These are phyloP conservation scores for Griposia aprilina DNA, from an alignment of 2,888 invertebrate species.

Conservation along the genomic window DNA sequence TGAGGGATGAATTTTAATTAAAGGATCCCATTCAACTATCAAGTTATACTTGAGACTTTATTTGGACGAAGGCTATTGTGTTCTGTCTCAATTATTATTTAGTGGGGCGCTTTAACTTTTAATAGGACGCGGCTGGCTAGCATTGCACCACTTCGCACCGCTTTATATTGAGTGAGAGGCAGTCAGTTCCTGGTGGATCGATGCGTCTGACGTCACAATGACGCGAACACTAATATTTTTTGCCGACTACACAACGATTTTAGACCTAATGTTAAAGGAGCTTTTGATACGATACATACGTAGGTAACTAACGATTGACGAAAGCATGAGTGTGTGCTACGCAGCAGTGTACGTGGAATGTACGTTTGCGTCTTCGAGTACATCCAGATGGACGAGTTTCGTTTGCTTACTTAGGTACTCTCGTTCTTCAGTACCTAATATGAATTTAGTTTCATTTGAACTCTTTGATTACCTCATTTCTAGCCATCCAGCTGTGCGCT, in stretches of 20 bases:
- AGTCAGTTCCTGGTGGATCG: conserved; percentile 65
- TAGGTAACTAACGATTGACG: conserved; percentile 35
- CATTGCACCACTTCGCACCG: conserved; percentile 56
- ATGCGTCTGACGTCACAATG: conserved; percentile 74
- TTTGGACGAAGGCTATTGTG: conserved; percentile 40
- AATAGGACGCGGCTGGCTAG: conserved; percentile 35
- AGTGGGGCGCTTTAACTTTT: conserved; percentile 35
- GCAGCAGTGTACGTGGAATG: conserved; percentile 16
- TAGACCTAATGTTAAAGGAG: conserved; percentile 32
- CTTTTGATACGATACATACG: conserved; percentile 40
- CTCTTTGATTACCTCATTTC: conserved; percentile 24
- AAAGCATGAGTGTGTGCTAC: conserved; percentile 12
- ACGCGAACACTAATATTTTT: conserved; percentile 61
- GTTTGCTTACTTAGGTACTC: conserved; percentile 3
- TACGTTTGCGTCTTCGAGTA: conserved; percentile 12
- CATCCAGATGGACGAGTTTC: conserved; percentile 32
- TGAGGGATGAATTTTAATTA: conserved; percentile 52
- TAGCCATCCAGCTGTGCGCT: conserved; percentile 23
- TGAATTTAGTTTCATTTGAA: conserved; percentile 39
- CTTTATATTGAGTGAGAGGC: conserved; percentile 47
- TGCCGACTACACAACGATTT: conserved; percentile 39
- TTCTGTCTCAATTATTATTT: conserved; percentile 40
- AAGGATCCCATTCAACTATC: conserved; percentile 45
- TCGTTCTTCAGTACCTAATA: neutral
- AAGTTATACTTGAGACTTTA: conserved; percentile 40